phyloP scores from a whole-genome alignment of 2,113 vertebrate species.

The Mustela lutreola region DNA sequence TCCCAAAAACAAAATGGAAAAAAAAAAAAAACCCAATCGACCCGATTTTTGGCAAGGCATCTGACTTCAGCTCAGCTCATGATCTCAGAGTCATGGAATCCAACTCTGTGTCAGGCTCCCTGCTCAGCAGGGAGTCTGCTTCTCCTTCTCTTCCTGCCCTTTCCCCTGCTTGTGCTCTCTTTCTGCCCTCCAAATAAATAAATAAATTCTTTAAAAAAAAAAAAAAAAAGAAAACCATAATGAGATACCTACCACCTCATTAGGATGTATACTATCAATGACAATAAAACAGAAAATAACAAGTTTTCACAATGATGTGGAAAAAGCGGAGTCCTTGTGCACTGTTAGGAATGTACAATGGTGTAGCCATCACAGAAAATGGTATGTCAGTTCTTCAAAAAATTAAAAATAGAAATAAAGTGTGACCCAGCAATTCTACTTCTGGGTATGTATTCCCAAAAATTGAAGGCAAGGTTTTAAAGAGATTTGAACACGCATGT shows the following conservation, averaged over 20 bases:
- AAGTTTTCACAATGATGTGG: not conserved
- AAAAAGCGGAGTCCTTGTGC: not conserved
- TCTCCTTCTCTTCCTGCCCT: not conserved
- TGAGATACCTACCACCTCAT: not conserved
- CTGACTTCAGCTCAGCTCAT: not conserved
- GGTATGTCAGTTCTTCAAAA: not conserved
- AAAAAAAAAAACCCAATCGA: not conserved
- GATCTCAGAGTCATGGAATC: not conserved
- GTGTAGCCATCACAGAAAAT: not conserved
- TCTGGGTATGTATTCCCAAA: not conserved
- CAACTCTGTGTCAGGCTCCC: not conserved
- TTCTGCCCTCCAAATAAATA: not conserved
- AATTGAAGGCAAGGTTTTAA: not conserved
- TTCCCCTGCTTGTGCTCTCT: not conserved
- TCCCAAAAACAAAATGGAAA: not conserved
- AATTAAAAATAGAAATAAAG: not conserved
- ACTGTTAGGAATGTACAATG: not conserved
- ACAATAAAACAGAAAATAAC: not conserved
- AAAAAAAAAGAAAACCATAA: not conserved
- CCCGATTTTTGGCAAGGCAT: not conserved
- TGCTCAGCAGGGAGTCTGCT: not conserved
- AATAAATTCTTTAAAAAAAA: not conserved
- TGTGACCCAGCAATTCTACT: not conserved
- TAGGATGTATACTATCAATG: not conserved
- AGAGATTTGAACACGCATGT: not conserved